Evolutionary conservation across 2,113 vertebrate species (phyloP).

Genomic region (Callionymus lyra): DNA sequence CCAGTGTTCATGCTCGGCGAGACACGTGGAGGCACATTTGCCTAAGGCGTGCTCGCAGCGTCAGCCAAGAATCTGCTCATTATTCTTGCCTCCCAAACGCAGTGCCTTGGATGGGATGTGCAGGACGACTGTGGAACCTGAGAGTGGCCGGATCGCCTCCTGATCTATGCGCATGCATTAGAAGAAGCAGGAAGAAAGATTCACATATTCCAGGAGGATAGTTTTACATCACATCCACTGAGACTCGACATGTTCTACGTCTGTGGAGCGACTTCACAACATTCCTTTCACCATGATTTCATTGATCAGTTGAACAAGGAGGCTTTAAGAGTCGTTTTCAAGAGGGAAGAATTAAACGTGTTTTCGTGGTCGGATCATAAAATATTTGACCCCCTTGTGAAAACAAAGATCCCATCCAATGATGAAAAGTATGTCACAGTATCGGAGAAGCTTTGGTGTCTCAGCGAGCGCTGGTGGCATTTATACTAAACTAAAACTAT

Average conservation of each 20-base stretch:
- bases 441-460: no score
- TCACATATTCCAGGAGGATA: no score
- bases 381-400: constrained; percentile 35
- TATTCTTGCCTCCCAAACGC: constrained; percentile 43
- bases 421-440: constrained; percentile 25
- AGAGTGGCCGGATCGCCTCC: constrained; percentile 15
- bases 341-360: constrained; percentile 21
- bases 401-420: constrained; percentile 27
- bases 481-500: no score
- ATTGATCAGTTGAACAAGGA: constrained; percentile 27
- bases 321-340: constrained; percentile 22
- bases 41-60: constrained; percentile 52
- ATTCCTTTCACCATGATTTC: no score
- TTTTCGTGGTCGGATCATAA: constrained; percentile 28
- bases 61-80: constrained; percentile 45
- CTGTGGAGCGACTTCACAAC: no score
- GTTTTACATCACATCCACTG: no score
- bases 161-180: constrained; percentile 29
- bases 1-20: constrained; percentile 29
- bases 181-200: no score
- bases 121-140: constrained; percentile 23
- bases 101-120: constrained; percentile 18
- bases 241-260: no score
- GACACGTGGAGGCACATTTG: constrained; percentile 36
- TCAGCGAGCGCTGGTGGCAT: no score